phyloP scores from a whole-genome alignment of 2,113 vertebrate genomes.

The Rhabdornis inornatus region DNA sequence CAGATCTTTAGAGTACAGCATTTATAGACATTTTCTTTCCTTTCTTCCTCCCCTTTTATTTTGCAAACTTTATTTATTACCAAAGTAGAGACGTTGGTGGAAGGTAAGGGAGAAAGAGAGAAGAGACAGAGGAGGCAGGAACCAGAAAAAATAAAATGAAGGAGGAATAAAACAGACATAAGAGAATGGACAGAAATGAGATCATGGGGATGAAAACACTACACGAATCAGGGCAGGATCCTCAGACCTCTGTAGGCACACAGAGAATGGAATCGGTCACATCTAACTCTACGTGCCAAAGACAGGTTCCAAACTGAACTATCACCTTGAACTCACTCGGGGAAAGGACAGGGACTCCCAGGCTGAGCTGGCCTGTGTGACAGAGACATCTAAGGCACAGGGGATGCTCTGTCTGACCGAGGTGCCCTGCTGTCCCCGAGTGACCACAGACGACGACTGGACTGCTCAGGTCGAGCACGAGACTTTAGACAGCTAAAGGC shows the following conservation, averaged over 20 bases:
- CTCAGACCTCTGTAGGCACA: constrained; percentile 4
- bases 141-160: neutral
- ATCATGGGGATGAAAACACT: neutral
- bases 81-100: neutral
- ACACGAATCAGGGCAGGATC: neutral
- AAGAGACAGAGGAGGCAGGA: neutral
- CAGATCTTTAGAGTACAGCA: neutral
- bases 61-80: neutral
- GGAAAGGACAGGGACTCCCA: neutral
- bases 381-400: neutral
- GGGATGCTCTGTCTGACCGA: neutral
- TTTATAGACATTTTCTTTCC: neutral
- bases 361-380: neutral
- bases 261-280: neutral
- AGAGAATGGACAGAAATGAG: neutral
- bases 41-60: neutral
- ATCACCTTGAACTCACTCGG: neutral
- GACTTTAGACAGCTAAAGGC: constrained; percentile 66
- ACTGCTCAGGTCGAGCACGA: constrained; percentile 37
- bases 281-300: neutral
- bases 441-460: constrained; percentile 12
- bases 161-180: neutral
- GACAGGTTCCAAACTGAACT: neutral
- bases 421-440: neutral
- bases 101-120: neutral